Evolutionary conservation across 1,140 invertebrate genomes (phyloP).

Genomic region (Procambarus virginalis): DNA sequence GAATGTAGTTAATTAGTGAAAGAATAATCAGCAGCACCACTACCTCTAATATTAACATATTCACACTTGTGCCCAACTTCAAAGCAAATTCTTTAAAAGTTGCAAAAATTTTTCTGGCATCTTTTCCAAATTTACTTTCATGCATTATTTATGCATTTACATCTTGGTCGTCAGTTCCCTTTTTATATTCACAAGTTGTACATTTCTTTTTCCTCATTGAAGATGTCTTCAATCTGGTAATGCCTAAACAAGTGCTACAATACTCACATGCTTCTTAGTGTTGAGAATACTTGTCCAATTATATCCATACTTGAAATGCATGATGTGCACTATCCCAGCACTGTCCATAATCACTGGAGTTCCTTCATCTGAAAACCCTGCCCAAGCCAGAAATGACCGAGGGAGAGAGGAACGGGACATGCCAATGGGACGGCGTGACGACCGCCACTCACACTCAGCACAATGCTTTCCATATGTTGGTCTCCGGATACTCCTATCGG

Average conservation of each 20-base stretch:
- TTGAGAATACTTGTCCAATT: constrained; percentile 88
- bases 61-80: no score
- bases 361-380: constrained; percentile 87
- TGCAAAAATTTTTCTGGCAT: no score
- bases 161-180: not conserved
- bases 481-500: constrained; percentile 74
- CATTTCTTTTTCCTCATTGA: no score
- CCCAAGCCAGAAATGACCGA: constrained; percentile 82
- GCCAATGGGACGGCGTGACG: constrained; percentile 71
- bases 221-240: no score
- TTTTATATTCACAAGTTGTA: not conserved
- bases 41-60: not conserved
- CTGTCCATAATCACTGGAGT: constrained; percentile 78
- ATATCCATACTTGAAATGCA: constrained; percentile 75
- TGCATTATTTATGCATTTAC: no score
- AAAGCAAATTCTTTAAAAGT: no score
- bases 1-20: not conserved
- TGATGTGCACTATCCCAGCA: constrained; percentile 81
- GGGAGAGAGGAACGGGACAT: constrained; percentile 82
- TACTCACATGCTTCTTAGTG: constrained; percentile 79
- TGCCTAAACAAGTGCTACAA: not conserved
- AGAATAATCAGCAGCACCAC: not conserved
- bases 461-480: constrained; percentile 74
- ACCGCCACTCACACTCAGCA: constrained; percentile 73
- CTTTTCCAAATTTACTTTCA: not conserved